Evolutionary conservation across 2,888 invertebrate species (phyloP).

Genomic region (Tachina lurida): DNA sequence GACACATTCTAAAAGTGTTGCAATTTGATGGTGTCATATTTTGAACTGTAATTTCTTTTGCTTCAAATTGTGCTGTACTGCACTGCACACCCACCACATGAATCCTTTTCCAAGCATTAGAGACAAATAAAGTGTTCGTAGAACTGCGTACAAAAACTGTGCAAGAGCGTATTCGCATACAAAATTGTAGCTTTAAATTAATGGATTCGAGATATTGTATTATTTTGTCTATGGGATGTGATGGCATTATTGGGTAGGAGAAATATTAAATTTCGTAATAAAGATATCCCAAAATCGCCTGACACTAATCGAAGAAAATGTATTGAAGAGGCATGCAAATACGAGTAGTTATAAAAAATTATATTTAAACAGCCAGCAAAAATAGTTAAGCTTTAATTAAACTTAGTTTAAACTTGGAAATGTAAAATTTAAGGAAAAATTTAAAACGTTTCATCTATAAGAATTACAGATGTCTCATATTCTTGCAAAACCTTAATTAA

Average conservation of each 20-base stretch:
- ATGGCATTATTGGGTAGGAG: background rate
- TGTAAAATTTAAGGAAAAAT: background rate
- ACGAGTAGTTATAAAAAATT: background rate
- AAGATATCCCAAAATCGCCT: background rate
- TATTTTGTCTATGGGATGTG: background rate
- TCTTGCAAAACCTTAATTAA: too few relatives aligned
- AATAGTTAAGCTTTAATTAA: background rate
- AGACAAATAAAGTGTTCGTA: background rate
- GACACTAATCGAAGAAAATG: background rate
- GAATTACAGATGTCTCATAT: too few relatives aligned
- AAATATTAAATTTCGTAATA: background rate
- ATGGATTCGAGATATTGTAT: conserved; percentile 11
- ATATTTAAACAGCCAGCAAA: background rate
- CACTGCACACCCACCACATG: conserved; percentile 9
- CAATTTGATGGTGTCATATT: conserved; percentile 64
- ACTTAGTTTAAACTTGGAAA: background rate
- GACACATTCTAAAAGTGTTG: conserved; percentile 38
- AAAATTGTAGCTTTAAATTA: conserved; percentile 45
- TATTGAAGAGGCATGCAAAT: background rate
- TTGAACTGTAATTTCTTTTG: conserved; percentile 50
- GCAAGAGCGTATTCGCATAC: background rate
- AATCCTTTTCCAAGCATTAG: conserved; percentile 4
- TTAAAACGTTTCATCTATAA: too few relatives aligned
- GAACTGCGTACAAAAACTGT: background rate
- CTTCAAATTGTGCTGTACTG: background rate